Percentiles rank a stretch among this genome's conserved stretches.
These are phyloP conservation scores for Noctua janthe DNA, from an alignment of 2,888 invertebrate species.

Conservation along the genomic window DNA sequence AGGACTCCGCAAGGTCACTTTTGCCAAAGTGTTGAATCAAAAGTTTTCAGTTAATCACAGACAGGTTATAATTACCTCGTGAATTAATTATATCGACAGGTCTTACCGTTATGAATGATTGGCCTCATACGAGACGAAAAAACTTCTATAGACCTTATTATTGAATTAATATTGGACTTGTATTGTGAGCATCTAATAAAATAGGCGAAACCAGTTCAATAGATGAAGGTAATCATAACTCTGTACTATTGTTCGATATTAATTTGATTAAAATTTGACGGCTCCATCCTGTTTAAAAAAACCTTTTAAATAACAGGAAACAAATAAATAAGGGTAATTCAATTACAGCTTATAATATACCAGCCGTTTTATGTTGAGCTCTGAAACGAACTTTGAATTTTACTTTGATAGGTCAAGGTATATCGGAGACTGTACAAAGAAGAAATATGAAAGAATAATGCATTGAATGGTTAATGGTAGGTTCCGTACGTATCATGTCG, in stretches of 20 bases:
- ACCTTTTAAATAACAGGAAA: conserved; percentile 79
- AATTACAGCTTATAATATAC: conserved; percentile 77
- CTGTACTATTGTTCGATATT: conserved; percentile 75
- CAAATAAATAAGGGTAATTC: conserved; percentile 81
- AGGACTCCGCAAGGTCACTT: not conserved
- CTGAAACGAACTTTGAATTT: conserved; percentile 30
- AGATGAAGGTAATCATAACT: conserved; percentile 81
- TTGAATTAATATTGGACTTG: conserved; percentile 48
- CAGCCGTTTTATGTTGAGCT: conserved; percentile 69
- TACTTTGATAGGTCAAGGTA: conserved; percentile 29
- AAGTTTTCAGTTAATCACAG: conserved; percentile 33
- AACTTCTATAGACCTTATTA: conserved; percentile 50
- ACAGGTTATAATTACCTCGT: conserved; percentile 46
- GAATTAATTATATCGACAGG: conserved; percentile 50
- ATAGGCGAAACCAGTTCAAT: conserved; percentile 57
- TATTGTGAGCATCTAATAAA: conserved; percentile 54
- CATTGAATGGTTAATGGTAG: conserved; percentile 76
- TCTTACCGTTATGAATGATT: conserved; percentile 40
- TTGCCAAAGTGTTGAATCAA: not conserved
- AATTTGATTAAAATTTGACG: conserved; percentile 89
- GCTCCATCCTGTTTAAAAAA: conserved; percentile 81
- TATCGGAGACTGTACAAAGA: conserved; percentile 66
- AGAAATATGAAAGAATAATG: conserved; percentile 67
- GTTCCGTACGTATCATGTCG: conserved; percentile 83
- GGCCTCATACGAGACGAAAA: conserved; percentile 39